phyloP scores from a whole-genome alignment of 2,797 vertebrate species.

The Aplochiton taeniatus region DNA sequence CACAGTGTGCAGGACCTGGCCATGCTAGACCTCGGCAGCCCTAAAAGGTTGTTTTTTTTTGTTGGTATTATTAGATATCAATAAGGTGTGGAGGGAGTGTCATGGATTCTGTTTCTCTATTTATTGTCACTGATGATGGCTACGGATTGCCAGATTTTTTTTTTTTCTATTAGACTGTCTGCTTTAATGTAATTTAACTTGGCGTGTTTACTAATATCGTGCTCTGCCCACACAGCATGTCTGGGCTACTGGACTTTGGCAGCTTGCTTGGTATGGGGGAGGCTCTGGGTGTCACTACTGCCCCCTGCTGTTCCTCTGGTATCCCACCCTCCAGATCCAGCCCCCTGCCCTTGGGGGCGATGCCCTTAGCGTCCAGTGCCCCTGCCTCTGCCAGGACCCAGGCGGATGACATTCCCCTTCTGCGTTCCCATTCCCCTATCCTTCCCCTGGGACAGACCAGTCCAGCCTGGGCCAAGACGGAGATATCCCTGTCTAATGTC shows the following conservation, averaged over 20 bases:
- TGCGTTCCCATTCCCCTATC: slow-evolving; percentile 75
- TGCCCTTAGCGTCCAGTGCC: slow-evolving; percentile 39
- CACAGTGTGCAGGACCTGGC: slow-evolving; percentile 74
- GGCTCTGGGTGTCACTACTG: neutral
- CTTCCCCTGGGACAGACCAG: slow-evolving; percentile 70
- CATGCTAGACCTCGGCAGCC: slow-evolving; percentile 79
- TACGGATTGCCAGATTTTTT: neutral
- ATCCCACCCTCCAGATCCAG: slow-evolving; percentile 46
- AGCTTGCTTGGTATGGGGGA: slow-evolving; percentile 48
- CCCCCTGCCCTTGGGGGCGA: slow-evolving; percentile 46
- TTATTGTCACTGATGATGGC: neutral
- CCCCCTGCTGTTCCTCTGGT: slow-evolving; percentile 36
- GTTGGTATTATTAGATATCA: neutral
- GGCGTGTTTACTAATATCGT: neutral
- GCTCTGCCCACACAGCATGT: slow-evolving; percentile 61
- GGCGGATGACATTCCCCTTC: slow-evolving; percentile 76
- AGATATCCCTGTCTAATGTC: slow-evolving; percentile 83
- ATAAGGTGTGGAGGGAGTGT: neutral
- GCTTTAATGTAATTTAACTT: neutral
- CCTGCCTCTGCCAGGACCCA: slow-evolving; percentile 26
- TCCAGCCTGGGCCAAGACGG: slow-evolving; percentile 69
- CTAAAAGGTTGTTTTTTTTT: slow-evolving; percentile 74
- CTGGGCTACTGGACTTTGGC: slow-evolving; percentile 40
- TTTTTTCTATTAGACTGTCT: no score
- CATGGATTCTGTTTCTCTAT: neutral